Base-by-base conservation (phyloP, 2,113 vertebrate genomes). In the Psettodes erumei region DNA sequence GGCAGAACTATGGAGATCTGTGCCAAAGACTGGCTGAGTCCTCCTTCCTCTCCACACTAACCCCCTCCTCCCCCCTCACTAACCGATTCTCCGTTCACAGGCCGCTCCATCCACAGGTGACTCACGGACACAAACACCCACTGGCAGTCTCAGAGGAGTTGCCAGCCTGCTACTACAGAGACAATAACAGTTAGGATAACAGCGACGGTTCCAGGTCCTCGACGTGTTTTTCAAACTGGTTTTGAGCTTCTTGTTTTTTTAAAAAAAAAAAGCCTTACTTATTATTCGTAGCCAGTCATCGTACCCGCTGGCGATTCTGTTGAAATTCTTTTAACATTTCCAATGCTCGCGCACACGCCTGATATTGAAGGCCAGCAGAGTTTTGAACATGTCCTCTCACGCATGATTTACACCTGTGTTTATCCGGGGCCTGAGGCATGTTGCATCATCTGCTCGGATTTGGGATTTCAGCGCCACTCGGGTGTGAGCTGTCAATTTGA, bases 71-170 rank as follows among this genome's bases (percentile, higher is more conserved):
- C 67, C n/a, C 42, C 71, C 78, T 55, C 69, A 75, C 75, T 88
- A 79, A 89, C 85, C 50, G 58, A 66, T 86, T 90, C 76, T 91
- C 81, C 75, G 25, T 45, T 75, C 81, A 71, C 74, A 93, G 90
- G 89, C 77, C 19, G 38, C 55, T 61, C 67, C 67, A 54, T 89
- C 61, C 77, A 62, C 77, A 78, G 83, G 88, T 89, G 85, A 77
- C 71, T 73, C 62, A 50, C 16, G 80, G 73, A 85, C 40, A 58
- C 47, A 68, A 80, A 72, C 61, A 35, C 40, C 81, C 40, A n/a
- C 70, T 38, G 71, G 63, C 55, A 21, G 60, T 71, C 60, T 64
- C 48, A 75, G 67, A 62, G 23, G 47, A 68, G 69, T 54, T 71
- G 60, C 47, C 65, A 60, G 23, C 37, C 19, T 53, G 23, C 45